Base-by-base conservation (phyloP, 1,140 invertebrate species). In the Tribolium madens region DNA sequence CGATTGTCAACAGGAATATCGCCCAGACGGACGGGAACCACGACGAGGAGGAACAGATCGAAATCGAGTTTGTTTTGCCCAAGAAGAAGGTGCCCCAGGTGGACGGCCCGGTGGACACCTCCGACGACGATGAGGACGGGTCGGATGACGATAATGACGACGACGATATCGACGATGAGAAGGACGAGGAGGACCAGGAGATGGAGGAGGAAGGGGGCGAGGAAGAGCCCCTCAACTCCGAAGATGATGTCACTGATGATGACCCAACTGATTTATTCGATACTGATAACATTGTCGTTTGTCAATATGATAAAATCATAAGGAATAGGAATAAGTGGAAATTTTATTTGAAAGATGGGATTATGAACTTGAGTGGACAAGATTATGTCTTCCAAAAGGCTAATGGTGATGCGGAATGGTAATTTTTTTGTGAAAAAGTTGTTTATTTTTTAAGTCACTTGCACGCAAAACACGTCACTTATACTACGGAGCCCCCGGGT, bases 361-460 rank as follows among this genome's bases (percentile, higher is more conserved):
- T 99, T 76, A 99, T 99, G 98, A 99, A 98, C 89, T 91, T 99
- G 80, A 93, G 94, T 82, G 97, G 98, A 12, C 97, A 97, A 88
- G 98, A 99, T 88, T 99, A 94, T 89, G 96, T 99, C 79, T 99
- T 99, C 88, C 97, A 99, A 88, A 99, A 97, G 88, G 97, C 97
- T 3, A 97, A 93, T 83, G 98, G 98, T 79, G 98, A 99, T 90
- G 97, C 98, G 26, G 98, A 99, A 85, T 99, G 98, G 97, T 99
- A 88, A 89, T 86, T 42, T 42, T 42, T 64, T 64, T 64, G 53
- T 60, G 21, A 31, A 31, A 9, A 31, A 26, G 47, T 12, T 57
- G 9, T 21, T 7, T 18, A 9, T 7, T n/a, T 57, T 57, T 57
- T 57, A 12, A 12, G 6, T 50, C 48, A 17, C 36, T 42, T 42